phyloP scores from a whole-genome alignment of 2,888 invertebrate species.

The Elegia similella region DNA sequence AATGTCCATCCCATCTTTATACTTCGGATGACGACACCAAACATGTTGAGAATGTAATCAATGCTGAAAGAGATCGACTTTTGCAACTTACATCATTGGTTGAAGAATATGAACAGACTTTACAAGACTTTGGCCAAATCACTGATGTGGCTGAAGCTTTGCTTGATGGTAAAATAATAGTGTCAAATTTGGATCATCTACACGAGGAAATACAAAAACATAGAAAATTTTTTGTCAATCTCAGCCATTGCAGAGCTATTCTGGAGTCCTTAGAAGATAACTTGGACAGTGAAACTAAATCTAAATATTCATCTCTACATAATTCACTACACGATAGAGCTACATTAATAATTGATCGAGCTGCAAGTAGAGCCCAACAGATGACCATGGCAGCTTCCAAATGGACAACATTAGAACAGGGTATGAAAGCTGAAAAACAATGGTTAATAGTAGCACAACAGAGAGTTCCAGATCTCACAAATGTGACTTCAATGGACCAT shows the following conservation, averaged over 20 bases:
- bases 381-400: conserved; percentile 92
- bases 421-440: conserved; percentile 90
- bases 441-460: conserved; percentile 93
- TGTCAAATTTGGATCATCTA: conserved; percentile 88
- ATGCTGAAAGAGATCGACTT: conserved; percentile 87
- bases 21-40: conserved; percentile 85
- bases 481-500: conserved; percentile 91
- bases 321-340: conserved; percentile 89
- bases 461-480: conserved; percentile 89
- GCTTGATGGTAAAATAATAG: conserved; percentile 88
- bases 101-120: conserved; percentile 93
- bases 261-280: conserved; percentile 92
- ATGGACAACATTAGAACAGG: conserved; percentile 90
- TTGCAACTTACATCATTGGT: conserved; percentile 88
- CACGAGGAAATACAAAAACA: conserved; percentile 95
- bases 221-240: conserved; percentile 92
- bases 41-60: conserved; percentile 86
- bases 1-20: conserved; percentile 86
- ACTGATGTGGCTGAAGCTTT: conserved; percentile 91
- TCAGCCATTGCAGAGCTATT: conserved; percentile 93
- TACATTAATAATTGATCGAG: conserved; percentile 88
- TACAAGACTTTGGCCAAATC: conserved; percentile 93
- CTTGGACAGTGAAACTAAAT: conserved; percentile 89
- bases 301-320: conserved; percentile 87
- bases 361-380: conserved; percentile 90